These are phyloP conservation scores for Anser cygnoides DNA, from an alignment of 2,113 vertebrate species.

Conservation along the genomic window DNA sequence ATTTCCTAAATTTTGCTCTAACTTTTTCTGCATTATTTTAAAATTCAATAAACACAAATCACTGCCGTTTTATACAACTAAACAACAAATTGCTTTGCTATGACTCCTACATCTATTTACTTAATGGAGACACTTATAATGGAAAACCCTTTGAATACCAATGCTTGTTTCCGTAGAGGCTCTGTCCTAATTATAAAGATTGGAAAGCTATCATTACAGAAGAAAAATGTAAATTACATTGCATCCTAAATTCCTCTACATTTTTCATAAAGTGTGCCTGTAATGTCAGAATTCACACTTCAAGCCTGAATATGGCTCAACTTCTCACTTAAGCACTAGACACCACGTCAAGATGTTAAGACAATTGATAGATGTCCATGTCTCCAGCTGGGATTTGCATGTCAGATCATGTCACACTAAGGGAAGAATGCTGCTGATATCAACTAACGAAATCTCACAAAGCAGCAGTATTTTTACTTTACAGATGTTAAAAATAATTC, in stretches of 20 bases:
- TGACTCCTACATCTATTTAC: slow-evolving; percentile 9
- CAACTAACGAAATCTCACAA: neutral
- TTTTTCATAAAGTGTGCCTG: neutral
- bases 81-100: slow-evolving; percentile 51
- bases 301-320: neutral
- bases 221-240: neutral
- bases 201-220: neutral
- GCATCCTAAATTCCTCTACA: neutral
- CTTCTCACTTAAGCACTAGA: neutral
- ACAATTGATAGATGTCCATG: neutral
- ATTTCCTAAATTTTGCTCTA: slow-evolving; percentile 12
- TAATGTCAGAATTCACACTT: neutral
- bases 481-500: neutral
- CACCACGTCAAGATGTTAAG: neutral
- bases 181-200: neutral
- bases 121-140: slow-evolving; percentile 5
- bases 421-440: neutral
- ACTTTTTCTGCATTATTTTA: neutral
- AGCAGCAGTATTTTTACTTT: neutral
- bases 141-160: slow-evolving; percentile 21
- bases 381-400: neutral
- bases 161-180: neutral
- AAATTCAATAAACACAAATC: slow-evolving; percentile 70
- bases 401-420: neutral
- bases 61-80: slow-evolving; percentile 33